A percentile compares a stretch with the other conserved stretches of the same genome.
Evolutionary conservation across 2,113 vertebrate species (phyloP).

Genomic region (Ophthalmolycus amberensis): DNA sequence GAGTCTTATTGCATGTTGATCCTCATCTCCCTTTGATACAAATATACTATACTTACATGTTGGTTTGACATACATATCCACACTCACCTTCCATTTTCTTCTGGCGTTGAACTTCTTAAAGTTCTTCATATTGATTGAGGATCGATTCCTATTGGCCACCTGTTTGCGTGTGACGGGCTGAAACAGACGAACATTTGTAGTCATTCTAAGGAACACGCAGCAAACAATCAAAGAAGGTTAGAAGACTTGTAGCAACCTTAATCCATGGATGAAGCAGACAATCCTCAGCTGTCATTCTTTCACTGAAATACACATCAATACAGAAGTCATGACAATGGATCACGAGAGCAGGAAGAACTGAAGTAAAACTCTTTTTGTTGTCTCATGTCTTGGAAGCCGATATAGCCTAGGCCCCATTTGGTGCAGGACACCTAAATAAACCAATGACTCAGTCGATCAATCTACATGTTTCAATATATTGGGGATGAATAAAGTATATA

Average conservation of each 20-base stretch:
- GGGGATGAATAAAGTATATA: no score
- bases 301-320: conserved; percentile 62
- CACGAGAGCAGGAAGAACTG: not conserved
- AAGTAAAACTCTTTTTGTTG: not conserved
- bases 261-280: conserved; percentile 86
- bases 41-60: not conserved
- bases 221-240: not conserved
- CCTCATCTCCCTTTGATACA: not conserved
- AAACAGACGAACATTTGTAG: conserved; percentile 1
- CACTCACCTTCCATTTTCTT: conserved; percentile 86
- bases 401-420: not conserved
- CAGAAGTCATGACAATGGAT: not conserved
- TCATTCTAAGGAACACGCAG: not conserved
- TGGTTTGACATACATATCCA: not conserved
- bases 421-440: not conserved
- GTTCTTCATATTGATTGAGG: conserved; percentile 88
- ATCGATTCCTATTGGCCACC: conserved; percentile 78
- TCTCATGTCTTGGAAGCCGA: not conserved
- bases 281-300: conserved; percentile 81
- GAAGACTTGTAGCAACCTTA: conserved; percentile 75
- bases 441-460: not conserved
- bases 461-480: not conserved
- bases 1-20: not conserved
- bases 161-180: conserved; percentile 83
- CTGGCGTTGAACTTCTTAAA: conserved; percentile 86